phyloP scores from a whole-genome alignment of 2,113 vertebrate species.

The Chloebia gouldiae region DNA sequence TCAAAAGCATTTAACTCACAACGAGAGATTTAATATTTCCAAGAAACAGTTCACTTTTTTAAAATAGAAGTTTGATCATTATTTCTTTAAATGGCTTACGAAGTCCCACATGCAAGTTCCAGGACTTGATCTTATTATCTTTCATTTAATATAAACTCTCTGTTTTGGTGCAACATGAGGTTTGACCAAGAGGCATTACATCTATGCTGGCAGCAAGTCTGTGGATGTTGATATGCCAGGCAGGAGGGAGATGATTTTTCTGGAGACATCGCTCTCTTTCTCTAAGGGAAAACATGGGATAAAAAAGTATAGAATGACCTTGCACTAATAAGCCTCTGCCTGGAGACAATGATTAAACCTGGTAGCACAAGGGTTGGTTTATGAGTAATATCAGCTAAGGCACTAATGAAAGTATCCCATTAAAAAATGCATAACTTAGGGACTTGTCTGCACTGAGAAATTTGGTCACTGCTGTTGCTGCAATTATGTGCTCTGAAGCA shows the following conservation, averaged over 20 bases:
- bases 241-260: conserved; percentile 52
- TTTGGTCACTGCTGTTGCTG: neutral
- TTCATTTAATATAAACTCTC: conserved; percentile 1
- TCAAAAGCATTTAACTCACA: conserved; percentile 25
- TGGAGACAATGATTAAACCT: conserved; percentile 61
- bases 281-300: conserved; percentile 47
- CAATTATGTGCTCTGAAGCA: conserved; percentile 9
- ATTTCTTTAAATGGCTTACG: conserved; percentile 23
- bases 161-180: conserved; percentile 27
- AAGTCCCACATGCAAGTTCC: neutral
- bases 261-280: conserved; percentile 21
- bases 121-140: conserved; percentile 45
- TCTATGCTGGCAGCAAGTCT: conserved; percentile 50
- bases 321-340: conserved; percentile 66
- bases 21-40: neutral
- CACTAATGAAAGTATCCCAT: conserved; percentile 61
- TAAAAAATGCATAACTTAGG: conserved; percentile 58
- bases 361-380: conserved; percentile 38
- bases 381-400: conserved; percentile 54
- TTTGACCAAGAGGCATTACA: conserved; percentile 49
- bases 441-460: conserved; percentile 34
- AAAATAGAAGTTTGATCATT: conserved; percentile 17
- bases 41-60: neutral
- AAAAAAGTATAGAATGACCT: conserved; percentile 59
- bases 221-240: conserved; percentile 62